Percentiles rank a stretch among this genome's conserved stretches.
Evolutionary conservation across 1,140 invertebrate species (phyloP).

Genomic region (Thaumetopoea pityocampa): DNA sequence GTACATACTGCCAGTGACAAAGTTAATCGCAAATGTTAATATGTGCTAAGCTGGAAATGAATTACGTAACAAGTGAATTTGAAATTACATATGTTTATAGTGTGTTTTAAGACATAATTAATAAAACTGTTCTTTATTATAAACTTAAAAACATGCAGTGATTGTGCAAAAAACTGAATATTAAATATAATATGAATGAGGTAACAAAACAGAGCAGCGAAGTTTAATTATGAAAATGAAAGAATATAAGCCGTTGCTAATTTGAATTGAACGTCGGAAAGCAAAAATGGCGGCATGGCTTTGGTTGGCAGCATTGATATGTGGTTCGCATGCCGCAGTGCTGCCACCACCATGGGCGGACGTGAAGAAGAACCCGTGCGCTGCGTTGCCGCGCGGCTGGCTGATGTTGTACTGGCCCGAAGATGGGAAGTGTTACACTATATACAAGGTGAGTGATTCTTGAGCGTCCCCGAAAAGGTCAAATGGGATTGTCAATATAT

Average conservation of each 20-base stretch:
- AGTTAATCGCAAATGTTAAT: too few species aligned
- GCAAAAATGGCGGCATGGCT: constrained; percentile 52
- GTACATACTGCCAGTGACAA: too few species aligned
- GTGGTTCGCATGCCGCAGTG: constrained; percentile 76
- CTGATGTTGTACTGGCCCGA: constrained; percentile 88
- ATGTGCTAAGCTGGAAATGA: too few species aligned
- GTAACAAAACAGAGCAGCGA: too few species aligned
- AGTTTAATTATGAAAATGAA: constrained; percentile 10
- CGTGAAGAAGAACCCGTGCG: constrained; percentile 87
- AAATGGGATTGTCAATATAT: too few species aligned
- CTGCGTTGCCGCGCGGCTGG: constrained; percentile 86
- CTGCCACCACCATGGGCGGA: constrained; percentile 90
- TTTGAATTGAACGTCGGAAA: constrained; percentile 15
- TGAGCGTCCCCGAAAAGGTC: too few species aligned
- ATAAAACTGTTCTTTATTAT: too few species aligned
- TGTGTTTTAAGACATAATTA: too few species aligned
- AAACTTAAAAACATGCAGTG: background rate
- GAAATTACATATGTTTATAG: too few species aligned
- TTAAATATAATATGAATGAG: background rate
- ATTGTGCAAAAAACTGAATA: background rate
- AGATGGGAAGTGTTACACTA: constrained; percentile 89
- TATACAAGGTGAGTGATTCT: constrained; percentile 85
- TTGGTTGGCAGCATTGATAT: constrained; percentile 51
- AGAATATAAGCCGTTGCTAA: constrained; percentile 12
- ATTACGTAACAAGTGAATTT: too few species aligned